Percentiles rank a stretch among this genome's conserved stretches.
Conservation (phyloP, 2,113 vertebrate genomes). For the Panthera tigris region DNA sequence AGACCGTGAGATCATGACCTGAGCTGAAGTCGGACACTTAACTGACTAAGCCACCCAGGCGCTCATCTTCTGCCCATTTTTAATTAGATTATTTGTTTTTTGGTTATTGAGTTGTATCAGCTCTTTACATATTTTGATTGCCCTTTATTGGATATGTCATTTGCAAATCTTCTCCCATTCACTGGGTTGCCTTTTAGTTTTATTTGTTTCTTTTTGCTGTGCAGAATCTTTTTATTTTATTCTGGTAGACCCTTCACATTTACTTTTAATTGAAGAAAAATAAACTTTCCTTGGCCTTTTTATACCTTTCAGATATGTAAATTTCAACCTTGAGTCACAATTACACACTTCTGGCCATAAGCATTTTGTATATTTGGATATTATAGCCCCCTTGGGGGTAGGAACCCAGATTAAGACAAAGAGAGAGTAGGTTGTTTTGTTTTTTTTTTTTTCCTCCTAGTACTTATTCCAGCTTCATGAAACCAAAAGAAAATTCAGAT, state of each 20-base stretch:
- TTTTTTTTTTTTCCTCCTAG: neutral
- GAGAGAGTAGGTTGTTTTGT: neutral
- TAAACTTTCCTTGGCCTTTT: neutral
- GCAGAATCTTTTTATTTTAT: neutral
- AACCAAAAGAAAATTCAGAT: neutral
- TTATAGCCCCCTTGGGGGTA: neutral
- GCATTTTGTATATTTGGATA: neutral
- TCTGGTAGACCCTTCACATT: neutral
- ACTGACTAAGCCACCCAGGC: too few species aligned
- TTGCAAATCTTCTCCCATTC: neutral
- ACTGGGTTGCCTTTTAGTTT: neutral
- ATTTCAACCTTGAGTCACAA: neutral
- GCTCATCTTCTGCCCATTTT: neutral
- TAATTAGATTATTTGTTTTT: neutral
- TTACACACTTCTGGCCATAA: neutral
- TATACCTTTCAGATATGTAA: neutral
- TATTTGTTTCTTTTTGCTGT: neutral
- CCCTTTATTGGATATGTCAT: neutral
- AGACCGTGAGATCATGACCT: too few species aligned
- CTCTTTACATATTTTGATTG: neutral
- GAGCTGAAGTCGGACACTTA: too few species aligned
- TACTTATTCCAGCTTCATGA: neutral
- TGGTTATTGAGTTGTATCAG: neutral
- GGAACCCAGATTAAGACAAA: neutral
- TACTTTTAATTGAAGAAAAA: neutral